A percentile compares a stretch with the other conserved stretches of the same genome.
phyloP scores from a whole-genome alignment of 2,113 vertebrate genomes.

The Xiphias gladius region DNA sequence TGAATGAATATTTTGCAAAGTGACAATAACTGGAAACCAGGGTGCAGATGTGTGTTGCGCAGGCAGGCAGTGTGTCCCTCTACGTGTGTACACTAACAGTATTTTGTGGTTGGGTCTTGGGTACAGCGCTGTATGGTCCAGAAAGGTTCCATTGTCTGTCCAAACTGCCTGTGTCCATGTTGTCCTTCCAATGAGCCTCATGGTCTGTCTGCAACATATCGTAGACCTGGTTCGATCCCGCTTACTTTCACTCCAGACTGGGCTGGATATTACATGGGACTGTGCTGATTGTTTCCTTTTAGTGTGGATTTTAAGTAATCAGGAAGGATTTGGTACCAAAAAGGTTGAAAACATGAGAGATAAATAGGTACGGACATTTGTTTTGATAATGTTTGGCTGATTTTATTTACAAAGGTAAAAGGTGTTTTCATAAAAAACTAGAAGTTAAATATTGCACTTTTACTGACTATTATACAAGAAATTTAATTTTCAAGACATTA shows the following conservation, averaged over 20 bases:
- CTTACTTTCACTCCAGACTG: background rate
- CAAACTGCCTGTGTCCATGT: background rate
- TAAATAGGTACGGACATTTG: background rate
- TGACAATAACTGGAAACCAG: conserved; percentile 46
- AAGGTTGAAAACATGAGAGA: background rate
- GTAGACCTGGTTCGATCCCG: background rate
- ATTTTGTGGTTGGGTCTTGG: conserved; percentile 50
- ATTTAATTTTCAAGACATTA: conserved; percentile 4
- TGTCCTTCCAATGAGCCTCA: conserved; percentile 30
- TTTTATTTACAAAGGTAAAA: conserved; percentile 5
- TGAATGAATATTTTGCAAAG: conserved; percentile 21
- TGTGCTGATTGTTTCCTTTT: background rate
- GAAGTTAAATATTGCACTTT: background rate
- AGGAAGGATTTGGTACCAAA: conserved; percentile 1
- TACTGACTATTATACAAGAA: background rate
- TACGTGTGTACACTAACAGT: conserved; percentile 36
- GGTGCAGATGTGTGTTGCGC: conserved; percentile 18
- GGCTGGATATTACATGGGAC: background rate
- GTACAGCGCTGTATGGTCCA: conserved; percentile 10
- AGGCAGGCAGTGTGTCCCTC: conserved; percentile 1
- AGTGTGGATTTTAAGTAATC: background rate
- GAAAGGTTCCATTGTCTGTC: conserved; percentile 19
- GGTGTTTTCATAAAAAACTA: background rate
- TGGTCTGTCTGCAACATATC: conserved; percentile 32
- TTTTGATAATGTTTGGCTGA: conserved; percentile 2